A percentile compares a stretch with the other conserved stretches of the same genome.
These are phyloP conservation scores for Pyrrhia umbra DNA, from an alignment of 2,888 invertebrate species.

Conservation along the genomic window DNA sequence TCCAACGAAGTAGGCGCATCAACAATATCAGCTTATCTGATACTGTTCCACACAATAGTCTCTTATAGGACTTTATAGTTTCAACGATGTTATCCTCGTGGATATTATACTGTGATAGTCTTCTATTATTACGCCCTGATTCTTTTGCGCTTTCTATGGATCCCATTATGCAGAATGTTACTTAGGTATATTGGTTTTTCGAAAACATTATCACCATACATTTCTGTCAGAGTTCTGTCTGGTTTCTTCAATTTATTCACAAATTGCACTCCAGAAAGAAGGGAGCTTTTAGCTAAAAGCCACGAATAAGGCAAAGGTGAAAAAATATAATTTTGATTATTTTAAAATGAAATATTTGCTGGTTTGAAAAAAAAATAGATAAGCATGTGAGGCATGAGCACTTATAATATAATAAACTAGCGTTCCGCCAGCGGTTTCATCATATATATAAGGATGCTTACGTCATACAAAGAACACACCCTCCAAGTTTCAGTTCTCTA, in stretches of 20 bases:
- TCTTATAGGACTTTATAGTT: conserved; percentile 21
- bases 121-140: too few relatives aligned
- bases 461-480: too few relatives aligned
- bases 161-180: too few relatives aligned
- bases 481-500: too few relatives aligned
- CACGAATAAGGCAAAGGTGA: conserved; percentile 17
- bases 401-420: too few relatives aligned
- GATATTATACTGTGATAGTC: too few relatives aligned
- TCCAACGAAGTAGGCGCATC: conserved; percentile 32
- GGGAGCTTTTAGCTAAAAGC: conserved; percentile 23
- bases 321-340: conserved; percentile 12
- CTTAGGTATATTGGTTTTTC: too few relatives aligned
- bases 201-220: background rate
- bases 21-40: conserved; percentile 44
- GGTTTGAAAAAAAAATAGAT: too few relatives aligned
- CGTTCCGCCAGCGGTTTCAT: too few relatives aligned
- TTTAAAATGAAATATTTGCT: background rate
- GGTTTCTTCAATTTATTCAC: conserved; percentile 14
- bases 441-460: too few relatives aligned
- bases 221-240: conserved; percentile 6
- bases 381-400: too few relatives aligned
- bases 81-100: background rate
- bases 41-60: conserved; percentile 25
- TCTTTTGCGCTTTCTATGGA: too few relatives aligned
- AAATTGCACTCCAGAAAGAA: conserved; percentile 23